These are phyloP conservation scores for Sebastes itinus DNA, from an alignment of 2,797 vertebrate species.

Conservation along the genomic window DNA sequence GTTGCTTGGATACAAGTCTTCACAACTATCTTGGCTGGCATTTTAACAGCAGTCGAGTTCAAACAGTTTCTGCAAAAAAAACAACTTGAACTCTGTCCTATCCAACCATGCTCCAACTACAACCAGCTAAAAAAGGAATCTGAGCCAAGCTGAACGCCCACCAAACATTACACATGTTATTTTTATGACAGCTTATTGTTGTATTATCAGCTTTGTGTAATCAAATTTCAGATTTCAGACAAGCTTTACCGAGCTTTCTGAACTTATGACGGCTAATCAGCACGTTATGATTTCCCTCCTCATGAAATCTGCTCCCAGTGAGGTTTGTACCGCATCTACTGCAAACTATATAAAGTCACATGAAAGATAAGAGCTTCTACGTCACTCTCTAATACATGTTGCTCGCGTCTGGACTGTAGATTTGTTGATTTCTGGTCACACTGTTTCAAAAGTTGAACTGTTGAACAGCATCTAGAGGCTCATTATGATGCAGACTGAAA, in stretches of 20 bases:
- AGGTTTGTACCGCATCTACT: neutral
- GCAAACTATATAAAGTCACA: neutral
- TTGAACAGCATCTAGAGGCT: neutral
- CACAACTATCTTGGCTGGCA: slow-evolving; percentile 20
- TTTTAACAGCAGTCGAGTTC: slow-evolving; percentile 1
- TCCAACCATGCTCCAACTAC: neutral
- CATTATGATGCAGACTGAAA: neutral
- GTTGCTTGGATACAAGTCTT: slow-evolving; percentile 34
- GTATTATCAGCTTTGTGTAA: neutral
- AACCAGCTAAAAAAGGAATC: neutral
- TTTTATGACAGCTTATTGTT: neutral
- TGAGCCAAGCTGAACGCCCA: neutral
- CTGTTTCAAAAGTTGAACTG: neutral
- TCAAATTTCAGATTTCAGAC: neutral
- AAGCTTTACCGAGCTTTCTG: neutral
- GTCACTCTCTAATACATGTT: neutral
- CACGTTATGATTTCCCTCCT: neutral
- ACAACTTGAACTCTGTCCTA: neutral
- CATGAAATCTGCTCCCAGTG: neutral
- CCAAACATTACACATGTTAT: neutral
- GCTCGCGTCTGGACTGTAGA: neutral
- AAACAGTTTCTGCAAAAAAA: neutral
- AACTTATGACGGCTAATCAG: neutral
- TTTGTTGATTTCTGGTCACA: neutral
- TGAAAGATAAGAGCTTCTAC: neutral